Evolutionary conservation across 1,140 invertebrate species (phyloP), one percentile per base, ranked within the genome.

Genomic region (Teleogryllus occipitalis): DNA sequence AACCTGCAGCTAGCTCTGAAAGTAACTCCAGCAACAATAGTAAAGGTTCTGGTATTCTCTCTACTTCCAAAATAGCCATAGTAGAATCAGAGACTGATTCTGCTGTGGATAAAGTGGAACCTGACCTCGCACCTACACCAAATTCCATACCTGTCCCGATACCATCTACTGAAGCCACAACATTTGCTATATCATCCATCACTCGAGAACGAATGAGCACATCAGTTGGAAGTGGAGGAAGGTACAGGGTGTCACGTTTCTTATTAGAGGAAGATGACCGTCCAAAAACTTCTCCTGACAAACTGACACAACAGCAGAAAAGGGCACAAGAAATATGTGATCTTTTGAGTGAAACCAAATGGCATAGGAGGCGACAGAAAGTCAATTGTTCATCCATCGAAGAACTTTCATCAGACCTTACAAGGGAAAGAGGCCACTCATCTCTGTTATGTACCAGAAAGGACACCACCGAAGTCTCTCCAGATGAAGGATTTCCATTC

Each of bases 1-100:
- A 39, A 39, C 54, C 54, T 65, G 10, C 54, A 65, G 54, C 2
- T 22, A 54, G 12, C 39, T 48, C 54, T 10, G 54, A 65, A 18
- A 65, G 54, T 18, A 18, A 18, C 54, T 3, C 54, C 10, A 65
- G 54, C 18, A 54, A 47, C 1, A 15, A 47, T 7, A 76, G 27
- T 47, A 14, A 22, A 22, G 75, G 39, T 22, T 15, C 47, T 12
- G 54, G 47, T 72, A 75, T 79, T 47, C 39, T 79, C n/a, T 80
- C 80, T 18, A 73, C 80, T 22, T 80, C 80, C 12, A 79, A 79
- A 47, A 81, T 81, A n/a, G 76, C 80, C 18, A 81, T 80, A 18
- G 47, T 80, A 46, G 80, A 80, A 54, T 47, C 80, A 48, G 78
- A 81, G n/a, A 72, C 14, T 75, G 79, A 80, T 47, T 15, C 78